Conservation (phyloP, 2,113 vertebrate species). For the Tragelaphus buxtoni region DNA sequence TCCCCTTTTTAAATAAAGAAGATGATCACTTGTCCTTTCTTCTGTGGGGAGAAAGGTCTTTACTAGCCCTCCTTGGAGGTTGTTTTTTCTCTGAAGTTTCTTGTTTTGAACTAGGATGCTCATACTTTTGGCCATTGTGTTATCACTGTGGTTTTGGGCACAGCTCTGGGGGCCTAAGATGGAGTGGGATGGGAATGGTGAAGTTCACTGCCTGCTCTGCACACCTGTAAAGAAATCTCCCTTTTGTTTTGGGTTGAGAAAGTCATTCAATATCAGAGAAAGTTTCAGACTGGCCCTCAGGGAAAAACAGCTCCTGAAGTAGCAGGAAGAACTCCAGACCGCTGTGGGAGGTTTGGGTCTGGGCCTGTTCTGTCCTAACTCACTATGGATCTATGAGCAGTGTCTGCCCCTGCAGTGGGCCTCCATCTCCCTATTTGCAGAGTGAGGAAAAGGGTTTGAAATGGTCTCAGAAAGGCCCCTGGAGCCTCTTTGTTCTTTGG, state of each 20-base stretch:
- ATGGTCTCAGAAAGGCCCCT: not conserved
- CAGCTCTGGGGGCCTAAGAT: not conserved
- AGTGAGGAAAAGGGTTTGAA: not conserved
- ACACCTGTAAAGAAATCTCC: not conserved
- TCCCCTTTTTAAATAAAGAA: not conserved
- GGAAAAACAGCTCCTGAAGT: not conserved
- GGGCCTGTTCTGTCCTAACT: not conserved
- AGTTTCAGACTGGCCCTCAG: not conserved
- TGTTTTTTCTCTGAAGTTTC: not conserved
- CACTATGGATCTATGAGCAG: not conserved
- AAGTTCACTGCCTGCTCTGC: not conserved
- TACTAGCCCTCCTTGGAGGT: not conserved
- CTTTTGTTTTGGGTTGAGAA: not conserved
- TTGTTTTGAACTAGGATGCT: not conserved
- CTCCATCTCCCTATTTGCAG: not conserved
- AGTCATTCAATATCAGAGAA: not conserved
- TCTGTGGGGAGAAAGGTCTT: not conserved
- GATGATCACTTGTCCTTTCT: not conserved
- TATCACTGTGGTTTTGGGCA: not conserved
- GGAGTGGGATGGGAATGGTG: not conserved
- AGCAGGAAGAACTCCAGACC: not conserved
- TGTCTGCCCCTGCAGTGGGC: not conserved
- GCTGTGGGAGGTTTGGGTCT: not conserved
- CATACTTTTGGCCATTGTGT: not conserved
- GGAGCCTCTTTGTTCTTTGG: not conserved